Percentiles rank a stretch among this genome's conserved stretches.
phyloP scores from a whole-genome alignment of 2,113 vertebrate species.

The Pseudonaja textilis region DNA sequence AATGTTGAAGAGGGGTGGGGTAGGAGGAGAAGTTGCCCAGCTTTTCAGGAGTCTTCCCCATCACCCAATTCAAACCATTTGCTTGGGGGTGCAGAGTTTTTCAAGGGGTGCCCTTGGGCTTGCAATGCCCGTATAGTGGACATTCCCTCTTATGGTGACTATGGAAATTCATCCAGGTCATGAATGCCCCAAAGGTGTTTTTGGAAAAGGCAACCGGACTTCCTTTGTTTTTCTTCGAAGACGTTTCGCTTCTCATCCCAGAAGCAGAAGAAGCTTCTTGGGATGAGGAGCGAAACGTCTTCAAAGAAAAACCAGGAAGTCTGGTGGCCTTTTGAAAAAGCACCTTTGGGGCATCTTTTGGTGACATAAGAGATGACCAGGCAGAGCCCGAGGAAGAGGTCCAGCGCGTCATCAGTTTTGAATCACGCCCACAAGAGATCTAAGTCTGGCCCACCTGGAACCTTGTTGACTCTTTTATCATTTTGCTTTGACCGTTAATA shows the following conservation, averaged over 20 bases:
- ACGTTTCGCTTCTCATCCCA: no score
- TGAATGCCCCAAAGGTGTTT: no score
- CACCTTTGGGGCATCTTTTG: neutral
- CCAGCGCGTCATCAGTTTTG: neutral
- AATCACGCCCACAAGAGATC: neutral
- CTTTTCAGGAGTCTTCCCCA: neutral
- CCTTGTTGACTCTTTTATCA: neutral
- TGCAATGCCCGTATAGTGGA: neutral
- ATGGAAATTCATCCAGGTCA: no score
- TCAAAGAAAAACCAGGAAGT: no score
- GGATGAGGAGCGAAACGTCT: no score
- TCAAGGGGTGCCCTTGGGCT: neutral
- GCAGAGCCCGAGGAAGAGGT: neutral
- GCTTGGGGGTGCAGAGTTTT: neutral
- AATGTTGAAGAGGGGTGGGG: fast-evolving
- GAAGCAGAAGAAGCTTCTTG: no score
- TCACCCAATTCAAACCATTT: neutral
- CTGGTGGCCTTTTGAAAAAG: no score
- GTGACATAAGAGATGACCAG: neutral
- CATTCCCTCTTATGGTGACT: neutral
- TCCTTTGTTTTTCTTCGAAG: no score
- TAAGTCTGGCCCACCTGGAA: neutral
- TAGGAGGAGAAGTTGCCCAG: neutral
- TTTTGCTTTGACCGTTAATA: neutral
- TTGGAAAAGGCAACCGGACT: no score